Conservation (phyloP, 2,888 invertebrate genomes). For the Sphaerophoria rueppellii region DNA sequence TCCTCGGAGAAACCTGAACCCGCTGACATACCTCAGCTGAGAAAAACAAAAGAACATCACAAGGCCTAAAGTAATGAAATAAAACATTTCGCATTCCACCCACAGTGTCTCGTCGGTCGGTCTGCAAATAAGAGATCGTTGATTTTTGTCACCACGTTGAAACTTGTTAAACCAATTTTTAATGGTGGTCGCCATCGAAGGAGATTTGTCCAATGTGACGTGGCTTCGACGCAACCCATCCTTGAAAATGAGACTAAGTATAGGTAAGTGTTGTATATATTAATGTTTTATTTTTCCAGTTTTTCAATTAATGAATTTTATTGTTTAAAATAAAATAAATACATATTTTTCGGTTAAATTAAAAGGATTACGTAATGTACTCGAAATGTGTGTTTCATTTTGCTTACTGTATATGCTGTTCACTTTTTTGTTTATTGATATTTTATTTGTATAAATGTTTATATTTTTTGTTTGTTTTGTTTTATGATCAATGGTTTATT, state of each 20-base stretch:
- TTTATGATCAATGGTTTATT: slow-evolving; percentile 40
- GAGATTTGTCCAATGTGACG: too few relatives aligned
- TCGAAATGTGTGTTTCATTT: slow-evolving; percentile 52
- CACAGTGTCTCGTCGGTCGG: too few relatives aligned
- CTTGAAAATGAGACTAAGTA: slow-evolving; percentile 14
- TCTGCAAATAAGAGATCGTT: too few relatives aligned
- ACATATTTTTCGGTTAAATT: slow-evolving; percentile 63
- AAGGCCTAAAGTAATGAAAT: too few relatives aligned
- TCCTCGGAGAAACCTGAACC: too few relatives aligned
- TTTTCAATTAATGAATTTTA: slow-evolving; percentile 69
- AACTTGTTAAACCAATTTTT: too few relatives aligned
- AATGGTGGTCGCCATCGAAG: too few relatives aligned
- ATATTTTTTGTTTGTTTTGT: slow-evolving; percentile 22
- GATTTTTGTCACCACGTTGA: too few relatives aligned
- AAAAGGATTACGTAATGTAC: slow-evolving; percentile 67
- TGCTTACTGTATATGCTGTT: slow-evolving; percentile 38
- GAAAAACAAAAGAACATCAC: too few relatives aligned
- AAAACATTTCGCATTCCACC: too few relatives aligned
- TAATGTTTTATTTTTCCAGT: slow-evolving; percentile 70
- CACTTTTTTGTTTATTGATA: slow-evolving; percentile 32
- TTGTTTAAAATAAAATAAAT: slow-evolving; percentile 68
- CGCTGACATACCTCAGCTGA: too few relatives aligned
- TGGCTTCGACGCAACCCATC: too few relatives aligned
- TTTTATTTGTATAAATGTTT: slow-evolving; percentile 35
- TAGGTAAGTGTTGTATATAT: slow-evolving; percentile 54